Evolutionary conservation across 1,140 invertebrate genomes (phyloP), one percentile per base, ranked within the genome.

Genomic region (Temnothorax curvispinosus): DNA sequence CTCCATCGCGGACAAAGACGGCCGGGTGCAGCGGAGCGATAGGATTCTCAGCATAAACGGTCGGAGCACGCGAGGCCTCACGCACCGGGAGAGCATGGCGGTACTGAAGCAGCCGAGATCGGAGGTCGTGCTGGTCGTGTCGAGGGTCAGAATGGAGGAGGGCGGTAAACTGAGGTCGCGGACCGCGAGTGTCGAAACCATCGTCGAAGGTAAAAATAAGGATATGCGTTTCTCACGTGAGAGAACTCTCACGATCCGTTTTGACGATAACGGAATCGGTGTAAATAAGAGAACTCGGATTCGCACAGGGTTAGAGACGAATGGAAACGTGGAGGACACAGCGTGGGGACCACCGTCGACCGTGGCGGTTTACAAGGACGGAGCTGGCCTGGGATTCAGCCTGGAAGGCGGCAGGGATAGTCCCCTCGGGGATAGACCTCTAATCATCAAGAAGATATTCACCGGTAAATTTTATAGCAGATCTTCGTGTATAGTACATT

Each of bases 341-440:
- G 92, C 94, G 9, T 94, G 94, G 94, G 94, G 94, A 56, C 94
- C 94, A 13, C 89, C 93, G 27, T 95, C 96, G 65, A 91, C 95
- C 62, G 96, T 98, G 56, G 96, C 96, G 77, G 96, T 99, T 88
- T 96, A 97, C 21, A 99, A 99, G 93, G 98, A 98, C 90, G 98
- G 97, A 85, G 97, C 98, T 86, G 98, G 98, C 11, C 96, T 99
- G 58, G 98, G 98, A 62, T 99, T 99, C 94, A 98, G 98, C 92
- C 96, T 99, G 60, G 98, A 99, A 93, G 98, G 98, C 78, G 98
- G 98, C 32, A 97, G 97, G 91, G 98, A 98, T 91, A 99, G 98
- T 27, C 98, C 98, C 0, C 95, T 97, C 65, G 98, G 98, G 15
- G 98, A 99, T 94, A 96, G 97, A 92, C 98, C 98, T 65, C 96